Base-by-base conservation (phyloP, 2,797 vertebrate species). In the Chaetodon trifasciatus region DNA sequence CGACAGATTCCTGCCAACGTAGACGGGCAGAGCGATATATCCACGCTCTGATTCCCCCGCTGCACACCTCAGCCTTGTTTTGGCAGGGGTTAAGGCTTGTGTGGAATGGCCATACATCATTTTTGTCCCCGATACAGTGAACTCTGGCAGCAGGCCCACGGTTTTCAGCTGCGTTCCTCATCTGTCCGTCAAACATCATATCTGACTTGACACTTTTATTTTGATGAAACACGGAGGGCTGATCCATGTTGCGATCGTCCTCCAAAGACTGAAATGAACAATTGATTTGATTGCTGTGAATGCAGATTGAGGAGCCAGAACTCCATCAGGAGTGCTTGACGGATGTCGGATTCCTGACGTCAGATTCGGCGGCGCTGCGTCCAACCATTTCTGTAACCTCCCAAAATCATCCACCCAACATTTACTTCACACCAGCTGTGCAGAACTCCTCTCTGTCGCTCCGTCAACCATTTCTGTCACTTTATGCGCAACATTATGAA, bases 11-110 rank as follows among this genome's bases (percentile, higher is more conserved):
- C 49, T 75, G 44, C 57, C 71, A 44, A 40, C 15, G 37, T 17
- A 44, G 63, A 73, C 24, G 28, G 68, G 39, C 39, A 24, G 10
- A 39, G 60, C 42, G 3, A 75, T 53, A 55, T 24, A 44, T 69
- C 49, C 46, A 52, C 5, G 3, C 55, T 58, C 49, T 56, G 76
- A 70, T 87, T 70, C 56, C 75, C 47, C 42, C 70, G 71, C 39
- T 75, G 28, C 72, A 70, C 72, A 67, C 61, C 60, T 76, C 50
- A 52, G 4, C 53, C 37, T 53, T 0, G 50, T 67, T 56, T 63
- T 70, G 72, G 70, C 79, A 19, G 24, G 11, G 40, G 63, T 72
- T 62, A 63, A 24, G 35, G 52, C 50, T 46, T 46, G 17, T 68
- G 37, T 72, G 63, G 42, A 44, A 37, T 0, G 32, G 47, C 46